These are phyloP conservation scores for Pimpla rufipes DNA, from an alignment of 2,888 invertebrate species.

Conservation along the genomic window DNA sequence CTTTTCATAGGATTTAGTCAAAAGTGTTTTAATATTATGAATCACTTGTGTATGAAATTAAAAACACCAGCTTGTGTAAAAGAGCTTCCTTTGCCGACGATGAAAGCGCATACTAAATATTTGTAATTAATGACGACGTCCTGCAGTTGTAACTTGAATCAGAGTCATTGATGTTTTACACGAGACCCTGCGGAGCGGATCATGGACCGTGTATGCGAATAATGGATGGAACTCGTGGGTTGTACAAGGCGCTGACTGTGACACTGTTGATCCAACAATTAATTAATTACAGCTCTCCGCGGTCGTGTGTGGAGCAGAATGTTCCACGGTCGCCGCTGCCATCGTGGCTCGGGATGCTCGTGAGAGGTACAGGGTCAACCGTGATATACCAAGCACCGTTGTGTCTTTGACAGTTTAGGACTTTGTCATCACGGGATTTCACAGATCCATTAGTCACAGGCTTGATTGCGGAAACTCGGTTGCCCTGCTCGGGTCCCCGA, in stretches of 20 bases:
- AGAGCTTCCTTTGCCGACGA: no score
- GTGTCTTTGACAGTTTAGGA: constrained; percentile 49
- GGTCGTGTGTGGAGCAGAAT: constrained; percentile 32
- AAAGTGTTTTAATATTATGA: no score
- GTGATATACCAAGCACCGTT: constrained; percentile 22
- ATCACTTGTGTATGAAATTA: no score
- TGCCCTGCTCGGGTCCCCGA: background rate
- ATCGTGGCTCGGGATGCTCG: constrained; percentile 23
- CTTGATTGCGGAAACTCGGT: constrained; percentile 17
- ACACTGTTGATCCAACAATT: constrained; percentile 55
- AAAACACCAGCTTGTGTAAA: no score
- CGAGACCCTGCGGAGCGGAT: no score
- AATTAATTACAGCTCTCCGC: constrained; percentile 46
- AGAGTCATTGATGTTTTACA: background rate
- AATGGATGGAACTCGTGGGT: constrained; percentile 3
- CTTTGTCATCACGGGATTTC: constrained; percentile 41
- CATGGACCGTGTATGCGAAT: background rate
- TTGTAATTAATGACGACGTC: background rate
- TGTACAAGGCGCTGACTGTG: constrained; percentile 19
- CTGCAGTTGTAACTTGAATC: no score
- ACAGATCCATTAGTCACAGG: constrained; percentile 28
- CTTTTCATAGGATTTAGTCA: no score
- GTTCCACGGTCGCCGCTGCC: background rate
- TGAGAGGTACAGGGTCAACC: constrained; percentile 48
- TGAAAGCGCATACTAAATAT: no score